Percentiles rank a stretch among this genome's conserved stretches.
These are phyloP conservation scores for Leucoma salicis DNA, from an alignment of 2,888 invertebrate genomes.

Conservation along the genomic window DNA sequence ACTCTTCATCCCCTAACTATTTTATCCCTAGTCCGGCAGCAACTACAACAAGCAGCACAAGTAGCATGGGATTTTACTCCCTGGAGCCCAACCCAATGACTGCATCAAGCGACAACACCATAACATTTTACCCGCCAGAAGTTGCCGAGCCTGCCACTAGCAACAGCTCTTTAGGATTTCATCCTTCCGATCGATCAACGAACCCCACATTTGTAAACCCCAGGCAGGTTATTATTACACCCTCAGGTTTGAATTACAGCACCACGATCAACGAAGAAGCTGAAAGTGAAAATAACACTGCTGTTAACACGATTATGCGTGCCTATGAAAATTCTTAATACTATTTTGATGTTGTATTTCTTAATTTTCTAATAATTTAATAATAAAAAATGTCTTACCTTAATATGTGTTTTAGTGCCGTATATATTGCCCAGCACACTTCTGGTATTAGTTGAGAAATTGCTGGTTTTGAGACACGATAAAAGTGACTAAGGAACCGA, in stretches of 20 bases:
- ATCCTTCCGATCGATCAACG: not conserved
- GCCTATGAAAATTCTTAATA: not conserved
- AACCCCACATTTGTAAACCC: not conserved
- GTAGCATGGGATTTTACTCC: not conserved
- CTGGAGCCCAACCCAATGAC: not conserved
- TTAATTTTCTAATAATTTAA: not conserved
- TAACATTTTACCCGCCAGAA: not conserved
- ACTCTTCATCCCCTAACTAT: not conserved
- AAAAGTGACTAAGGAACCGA: conserved; percentile 31
- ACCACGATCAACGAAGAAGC: not conserved
- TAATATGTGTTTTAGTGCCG: conserved; percentile 8
- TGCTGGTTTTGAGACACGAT: conserved; percentile 29
- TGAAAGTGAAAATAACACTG: not conserved
- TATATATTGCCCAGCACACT: conserved; percentile 20
- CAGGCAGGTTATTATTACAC: not conserved
- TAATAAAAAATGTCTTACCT: conserved; percentile 3
- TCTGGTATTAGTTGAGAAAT: conserved; percentile 19
- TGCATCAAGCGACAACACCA: not conserved
- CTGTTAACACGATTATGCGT: not conserved
- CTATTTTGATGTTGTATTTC: not conserved
- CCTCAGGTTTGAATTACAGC: conserved; percentile 5
- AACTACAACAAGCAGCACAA: not conserved
- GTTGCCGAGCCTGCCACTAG: not conserved
- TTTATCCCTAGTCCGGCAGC: not conserved
- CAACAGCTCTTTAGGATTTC: conserved; percentile 5